phyloP scores from a whole-genome alignment of 2,113 vertebrate species.

The Triplophysa dalaica region DNA sequence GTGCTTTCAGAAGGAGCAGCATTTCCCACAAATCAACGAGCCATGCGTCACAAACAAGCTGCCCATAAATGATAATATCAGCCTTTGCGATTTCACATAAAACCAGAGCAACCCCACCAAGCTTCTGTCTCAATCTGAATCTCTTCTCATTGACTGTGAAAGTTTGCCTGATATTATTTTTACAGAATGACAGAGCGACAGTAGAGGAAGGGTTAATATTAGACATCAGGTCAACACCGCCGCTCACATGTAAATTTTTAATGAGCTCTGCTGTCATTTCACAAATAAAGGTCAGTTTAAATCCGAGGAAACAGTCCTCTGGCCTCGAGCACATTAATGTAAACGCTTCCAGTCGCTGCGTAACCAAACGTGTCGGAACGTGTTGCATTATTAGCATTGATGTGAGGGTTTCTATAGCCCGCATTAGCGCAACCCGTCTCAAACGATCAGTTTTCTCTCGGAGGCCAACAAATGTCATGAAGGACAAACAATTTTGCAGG shows the following conservation, averaged over 20 bases:
- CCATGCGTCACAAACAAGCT: no score
- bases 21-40: no score
- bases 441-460: not conserved
- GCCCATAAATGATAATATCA: no score
- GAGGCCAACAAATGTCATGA: not conserved
- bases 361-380: not conserved
- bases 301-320: no score
- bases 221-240: not conserved
- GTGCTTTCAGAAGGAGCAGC: no score
- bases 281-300: not conserved
- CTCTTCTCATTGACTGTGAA: not conserved
- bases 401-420: not conserved
- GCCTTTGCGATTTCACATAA: no score
- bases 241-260: not conserved
- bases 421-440: not conserved
- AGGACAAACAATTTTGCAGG: no score
- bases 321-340: no score
- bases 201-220: not conserved
- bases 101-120: constrained; percentile 1
- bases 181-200: not conserved
- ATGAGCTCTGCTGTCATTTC: not conserved
- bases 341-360: no score
- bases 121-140: not conserved
- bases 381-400: not conserved
- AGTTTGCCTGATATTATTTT: not conserved